These are phyloP conservation scores for Dioctria rufipes DNA, from an alignment of 2,888 invertebrate species.

Conservation along the genomic window DNA sequence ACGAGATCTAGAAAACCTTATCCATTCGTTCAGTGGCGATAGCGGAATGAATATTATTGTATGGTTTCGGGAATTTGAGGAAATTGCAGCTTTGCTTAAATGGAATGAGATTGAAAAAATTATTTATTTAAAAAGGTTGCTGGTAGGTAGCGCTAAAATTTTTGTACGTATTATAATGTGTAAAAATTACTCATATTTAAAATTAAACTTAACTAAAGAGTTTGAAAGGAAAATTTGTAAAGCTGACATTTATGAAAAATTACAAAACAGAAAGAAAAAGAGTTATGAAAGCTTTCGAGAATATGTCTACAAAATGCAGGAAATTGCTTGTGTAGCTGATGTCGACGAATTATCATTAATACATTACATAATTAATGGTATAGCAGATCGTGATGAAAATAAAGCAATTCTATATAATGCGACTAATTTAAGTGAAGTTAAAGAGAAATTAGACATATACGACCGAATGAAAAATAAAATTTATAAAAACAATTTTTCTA, in stretches of 20 bases:
- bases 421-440: slow-evolving; percentile 11
- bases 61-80: background rate
- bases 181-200: background rate
- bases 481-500: background rate
- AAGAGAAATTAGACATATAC: slow-evolving; percentile 1
- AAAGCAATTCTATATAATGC: background rate
- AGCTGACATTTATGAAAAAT: slow-evolving; percentile 5
- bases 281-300: background rate
- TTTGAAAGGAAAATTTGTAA: slow-evolving; percentile 13
- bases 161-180: too few species aligned
- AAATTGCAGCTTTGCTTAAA: background rate
- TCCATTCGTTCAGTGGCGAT: too few species aligned
- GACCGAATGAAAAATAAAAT: slow-evolving; percentile 1
- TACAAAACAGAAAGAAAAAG: background rate
- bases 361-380: background rate
- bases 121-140: background rate
- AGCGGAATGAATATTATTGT: too few species aligned
- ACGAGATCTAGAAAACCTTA: too few species aligned
- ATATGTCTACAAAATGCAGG: slow-evolving; percentile 21
- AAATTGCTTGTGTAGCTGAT: slow-evolving; percentile 7
- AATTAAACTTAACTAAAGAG: background rate
- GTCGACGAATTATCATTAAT: slow-evolving; percentile 10
- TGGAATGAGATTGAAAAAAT: background rate
- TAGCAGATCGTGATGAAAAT: slow-evolving; percentile 6
- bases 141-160: too few species aligned